phyloP scores from a whole-genome alignment of 2,888 invertebrate genomes.

The Metellina segmentata region DNA sequence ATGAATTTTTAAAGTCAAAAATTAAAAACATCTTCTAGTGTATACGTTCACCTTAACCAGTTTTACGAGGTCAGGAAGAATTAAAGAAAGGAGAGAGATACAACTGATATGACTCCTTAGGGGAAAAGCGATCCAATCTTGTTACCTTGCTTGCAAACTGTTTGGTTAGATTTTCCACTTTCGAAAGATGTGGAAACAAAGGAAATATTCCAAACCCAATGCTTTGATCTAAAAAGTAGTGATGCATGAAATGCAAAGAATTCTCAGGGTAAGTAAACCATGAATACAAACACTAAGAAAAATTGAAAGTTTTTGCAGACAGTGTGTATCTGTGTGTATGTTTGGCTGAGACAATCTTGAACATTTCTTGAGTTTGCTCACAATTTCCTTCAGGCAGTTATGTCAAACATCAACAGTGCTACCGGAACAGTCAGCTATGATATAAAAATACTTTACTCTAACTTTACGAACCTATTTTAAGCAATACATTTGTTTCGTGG shows the following conservation, averaged over 20 bases:
- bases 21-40: too few relatives aligned
- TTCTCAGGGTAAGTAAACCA: background rate
- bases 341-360: background rate
- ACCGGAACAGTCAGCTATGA: too few relatives aligned
- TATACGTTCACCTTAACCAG: too few relatives aligned
- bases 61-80: background rate
- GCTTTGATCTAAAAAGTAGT: background rate
- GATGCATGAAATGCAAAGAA: background rate
- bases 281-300: background rate
- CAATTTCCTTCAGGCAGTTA: background rate
- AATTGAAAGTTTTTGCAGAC: background rate
- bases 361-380: background rate
- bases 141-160: background rate
- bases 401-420: background rate
- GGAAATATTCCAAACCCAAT: background rate
- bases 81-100: background rate
- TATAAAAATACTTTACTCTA: too few relatives aligned
- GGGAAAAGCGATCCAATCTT: background rate
- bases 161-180: background rate
- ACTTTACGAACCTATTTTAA: too few relatives aligned
- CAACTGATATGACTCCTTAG: background rate
- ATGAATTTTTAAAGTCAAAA: too few relatives aligned
- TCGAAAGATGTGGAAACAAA: background rate
- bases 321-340: background rate
- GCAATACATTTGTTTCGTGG: too few relatives aligned